A percentile compares a stretch with the other conserved stretches of the same genome.
Evolutionary conservation across 2,888 invertebrate genomes (phyloP).

Genomic region (Drepanosiphum platanoidis): DNA sequence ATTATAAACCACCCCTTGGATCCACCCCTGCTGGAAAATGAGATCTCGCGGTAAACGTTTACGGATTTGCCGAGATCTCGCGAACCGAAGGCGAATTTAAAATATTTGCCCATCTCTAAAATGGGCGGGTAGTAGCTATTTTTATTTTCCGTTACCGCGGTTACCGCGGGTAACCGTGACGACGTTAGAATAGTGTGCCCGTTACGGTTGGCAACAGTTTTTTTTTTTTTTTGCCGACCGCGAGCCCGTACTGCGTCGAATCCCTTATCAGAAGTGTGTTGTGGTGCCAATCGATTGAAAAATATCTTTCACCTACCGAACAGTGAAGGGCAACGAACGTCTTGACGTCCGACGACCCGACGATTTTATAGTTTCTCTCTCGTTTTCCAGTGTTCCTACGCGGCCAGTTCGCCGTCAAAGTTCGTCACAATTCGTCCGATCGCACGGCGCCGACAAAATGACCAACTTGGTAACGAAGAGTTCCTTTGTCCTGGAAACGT

Average conservation of each 20-base stretch:
- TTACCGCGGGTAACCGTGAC: not conserved
- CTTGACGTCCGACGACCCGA: not conserved
- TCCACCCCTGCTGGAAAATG: too few species aligned
- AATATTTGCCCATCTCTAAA: too few species aligned
- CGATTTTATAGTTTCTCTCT: too few species aligned
- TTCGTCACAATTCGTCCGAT: not conserved
- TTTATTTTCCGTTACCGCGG: too few species aligned
- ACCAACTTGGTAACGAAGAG: constrained; percentile 48
- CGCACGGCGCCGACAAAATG: not conserved
- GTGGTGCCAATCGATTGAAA: constrained; percentile 20
- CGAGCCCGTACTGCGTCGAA: not conserved
- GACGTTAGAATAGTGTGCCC: not conserved
- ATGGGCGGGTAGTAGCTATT: too few species aligned
- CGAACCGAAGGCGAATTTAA: too few species aligned
- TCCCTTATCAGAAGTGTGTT: constrained; percentile 9
- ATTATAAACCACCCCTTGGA: too few species aligned
- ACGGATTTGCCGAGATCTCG: too few species aligned
- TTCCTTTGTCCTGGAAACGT: constrained; percentile 42
- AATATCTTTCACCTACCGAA: constrained; percentile 10
- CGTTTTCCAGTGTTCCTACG: not conserved
- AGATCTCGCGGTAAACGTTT: too few species aligned
- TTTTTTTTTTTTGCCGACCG: not conserved
- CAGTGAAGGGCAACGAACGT: constrained; percentile 55
- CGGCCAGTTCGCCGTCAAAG: not conserved
- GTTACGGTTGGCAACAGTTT: not conserved